Evolutionary conservation across 2,797 vertebrate species (phyloP).

Genomic region (Eidolon dupreanum): DNA sequence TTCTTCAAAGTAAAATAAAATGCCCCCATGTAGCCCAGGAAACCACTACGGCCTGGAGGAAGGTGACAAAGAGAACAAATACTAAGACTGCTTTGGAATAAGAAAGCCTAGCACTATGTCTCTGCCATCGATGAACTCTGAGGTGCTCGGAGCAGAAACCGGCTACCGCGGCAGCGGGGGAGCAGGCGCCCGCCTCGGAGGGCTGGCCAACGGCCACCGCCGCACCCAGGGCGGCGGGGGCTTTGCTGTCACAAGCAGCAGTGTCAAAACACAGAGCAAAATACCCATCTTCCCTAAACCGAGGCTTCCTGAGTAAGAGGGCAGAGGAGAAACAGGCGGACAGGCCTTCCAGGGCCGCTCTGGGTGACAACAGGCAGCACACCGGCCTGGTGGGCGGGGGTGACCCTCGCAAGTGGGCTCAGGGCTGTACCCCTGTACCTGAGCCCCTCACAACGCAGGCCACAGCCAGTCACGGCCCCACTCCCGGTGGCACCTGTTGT

Average conservation of each 20-base stretch:
- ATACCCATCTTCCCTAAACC: not conserved
- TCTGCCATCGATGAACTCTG: not conserved
- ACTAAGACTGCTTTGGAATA: not conserved
- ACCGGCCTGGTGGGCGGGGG: no score
- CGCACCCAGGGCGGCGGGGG: not conserved
- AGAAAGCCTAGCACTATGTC: not conserved
- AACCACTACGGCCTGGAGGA: not conserved
- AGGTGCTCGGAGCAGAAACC: not conserved
- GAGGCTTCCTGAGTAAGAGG: not conserved
- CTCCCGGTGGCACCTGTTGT: not conserved
- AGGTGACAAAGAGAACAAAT: not conserved
- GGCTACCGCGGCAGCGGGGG: rapidly evolving
- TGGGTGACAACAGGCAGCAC: not conserved
- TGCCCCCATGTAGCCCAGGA: not conserved
- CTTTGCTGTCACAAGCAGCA: not conserved
- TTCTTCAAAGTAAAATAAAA: not conserved
- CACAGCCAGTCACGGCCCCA: no score
- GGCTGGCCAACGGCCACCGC: rapidly evolving
- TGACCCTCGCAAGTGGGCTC: not conserved
- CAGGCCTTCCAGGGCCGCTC: not conserved
- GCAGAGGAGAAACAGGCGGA: not conserved
- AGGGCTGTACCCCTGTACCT: rapidly evolving
- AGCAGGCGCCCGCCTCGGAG: not conserved
- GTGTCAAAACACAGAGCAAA: not conserved
- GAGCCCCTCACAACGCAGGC: not conserved